These are phyloP conservation scores for Ptychochromis oligacanthus DNA, from an alignment of 2,113 vertebrate species.

Conservation along the genomic window DNA sequence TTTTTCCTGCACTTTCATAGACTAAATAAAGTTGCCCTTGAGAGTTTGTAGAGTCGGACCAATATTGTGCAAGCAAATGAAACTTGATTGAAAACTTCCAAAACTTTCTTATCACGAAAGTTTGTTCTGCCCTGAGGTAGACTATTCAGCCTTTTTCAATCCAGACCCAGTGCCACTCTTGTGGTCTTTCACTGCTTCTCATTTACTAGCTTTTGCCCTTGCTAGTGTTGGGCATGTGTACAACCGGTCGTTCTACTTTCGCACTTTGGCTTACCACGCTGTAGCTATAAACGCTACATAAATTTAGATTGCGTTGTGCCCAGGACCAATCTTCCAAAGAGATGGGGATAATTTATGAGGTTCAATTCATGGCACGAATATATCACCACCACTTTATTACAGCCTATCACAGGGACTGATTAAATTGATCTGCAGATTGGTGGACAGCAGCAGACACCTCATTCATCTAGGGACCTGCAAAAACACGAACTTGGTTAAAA, in stretches of 20 bases:
- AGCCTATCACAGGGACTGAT: conserved; percentile 60
- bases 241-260: conserved; percentile 71
- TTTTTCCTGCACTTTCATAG: not conserved
- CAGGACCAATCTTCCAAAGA: conserved; percentile 57
- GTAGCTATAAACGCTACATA: conserved; percentile 66
- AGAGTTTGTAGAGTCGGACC: conserved; percentile 1
- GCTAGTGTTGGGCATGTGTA: conserved; percentile 17
- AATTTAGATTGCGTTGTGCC: conserved; percentile 67
- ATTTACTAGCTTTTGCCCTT: conserved; percentile 21
- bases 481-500: not conserved
- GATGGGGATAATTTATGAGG: conserved; percentile 69
- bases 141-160: not conserved
- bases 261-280: conserved; percentile 50
- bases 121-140: not conserved
- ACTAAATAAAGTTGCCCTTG: not conserved
- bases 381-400: conserved; percentile 56
- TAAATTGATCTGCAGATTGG: conserved; percentile 59
- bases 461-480: not conserved
- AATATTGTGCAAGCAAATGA: conserved; percentile 14
- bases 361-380: conserved; percentile 52
- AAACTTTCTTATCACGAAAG: conserved; percentile 31
- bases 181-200: not conserved
- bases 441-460: conserved; percentile 31
- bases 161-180: not conserved
- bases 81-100: conserved; percentile 9